Base-by-base conservation (phyloP, 2,797 vertebrate genomes). In the Limosa lapponica region DNA sequence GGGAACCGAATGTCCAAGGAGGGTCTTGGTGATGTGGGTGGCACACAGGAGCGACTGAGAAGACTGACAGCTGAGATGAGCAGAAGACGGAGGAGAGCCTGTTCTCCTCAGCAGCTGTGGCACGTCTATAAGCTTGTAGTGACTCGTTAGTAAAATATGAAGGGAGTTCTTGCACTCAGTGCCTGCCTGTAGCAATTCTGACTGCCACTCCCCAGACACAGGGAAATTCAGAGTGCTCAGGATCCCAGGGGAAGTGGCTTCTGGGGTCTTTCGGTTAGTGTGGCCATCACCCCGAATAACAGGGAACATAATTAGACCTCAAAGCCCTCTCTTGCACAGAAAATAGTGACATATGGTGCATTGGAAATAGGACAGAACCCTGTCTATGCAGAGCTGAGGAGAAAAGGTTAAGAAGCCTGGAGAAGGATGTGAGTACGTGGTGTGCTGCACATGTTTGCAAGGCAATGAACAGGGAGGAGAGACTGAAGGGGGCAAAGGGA, bases 141-240 rank as follows among this genome's bases (percentile, higher is more conserved):
- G 93, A 91, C 94, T 97, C 93, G 95, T 81, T 55, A 43, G 74
- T 70, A 48, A 88, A 90, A 39, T 30, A 88, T 20, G 88, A 95
- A 91, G 57, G 81, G 89, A 91, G 39, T 36, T 92, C 36, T 74
- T 89, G 27, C 22, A 6, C 43, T 65, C 69, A 3, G 58, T n/a
- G 65, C 17, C 84, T 93, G 72, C 20, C 5, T 73, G 89, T 57
- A 91, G 87, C 84, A 81, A 74, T 84, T 54, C 72, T 3, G 19
- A 44, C 65, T n/a, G 92, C 95, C 87, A n/a, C 92, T 95, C 91
- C 95, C 89, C n/a, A 48, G 39, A 30, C 22, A 37, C 2, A 0
- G n/a, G 23, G 79, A 91, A 69, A 67, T 69, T 41, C 69, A 61
- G 55, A 20, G 37, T 8, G 46, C 66, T 90, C 39, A 6, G 24